Base-by-base conservation (phyloP, 2,797 vertebrate genomes). In the Bradypodion pumilum region DNA sequence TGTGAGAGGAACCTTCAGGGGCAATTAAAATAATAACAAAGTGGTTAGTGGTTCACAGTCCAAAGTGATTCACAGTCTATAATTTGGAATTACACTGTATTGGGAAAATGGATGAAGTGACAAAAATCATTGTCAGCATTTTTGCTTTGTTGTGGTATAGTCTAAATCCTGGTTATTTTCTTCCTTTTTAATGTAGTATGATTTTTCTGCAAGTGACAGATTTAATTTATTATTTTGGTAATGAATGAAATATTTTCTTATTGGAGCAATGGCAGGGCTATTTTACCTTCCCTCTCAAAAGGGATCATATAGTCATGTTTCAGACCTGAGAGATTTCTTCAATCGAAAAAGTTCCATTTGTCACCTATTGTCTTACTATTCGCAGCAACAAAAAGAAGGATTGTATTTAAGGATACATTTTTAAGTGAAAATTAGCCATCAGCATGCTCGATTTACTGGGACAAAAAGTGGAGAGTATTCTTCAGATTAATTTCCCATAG, bases 341-440 rank as follows among this genome's bases (percentile, higher is more conserved):
- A 89, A 80, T 21, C 10, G 49, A 29, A 78, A 40, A 81, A 49
- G 27, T 89, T 86, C 65, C n/a, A 46, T 87, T 85, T 90, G 63
- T 87, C 37, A 46, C 27, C 9, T 5, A 12, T 2, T 66, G 63
- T 7, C 25, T 89, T 1, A 77, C 86, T 46, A 49, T 13, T 35
- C 62, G 75, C 82, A 7, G 16, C 5, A 16, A 21, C 10, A 44
- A 16, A 69, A 63, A 81, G 56, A 37, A 63, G 23, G 0, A 9
- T 69, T 86, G 8, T 27, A 49, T 74, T 73, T 10, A 56, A 63
- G 69, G 59, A 42, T 40, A 32, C 10, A 5, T 49, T 10, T 81
- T 79, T 85, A 56, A 85, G 40, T 63, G 63, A 19, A 82, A 92
- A 85, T 49, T 60, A 32, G 23, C 12, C 25, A 29, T 37, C 10